A percentile compares a stretch with the other conserved stretches of the same genome.
Conservation (phyloP, 2,888 invertebrate genomes). For the Lagria hirta region DNA sequence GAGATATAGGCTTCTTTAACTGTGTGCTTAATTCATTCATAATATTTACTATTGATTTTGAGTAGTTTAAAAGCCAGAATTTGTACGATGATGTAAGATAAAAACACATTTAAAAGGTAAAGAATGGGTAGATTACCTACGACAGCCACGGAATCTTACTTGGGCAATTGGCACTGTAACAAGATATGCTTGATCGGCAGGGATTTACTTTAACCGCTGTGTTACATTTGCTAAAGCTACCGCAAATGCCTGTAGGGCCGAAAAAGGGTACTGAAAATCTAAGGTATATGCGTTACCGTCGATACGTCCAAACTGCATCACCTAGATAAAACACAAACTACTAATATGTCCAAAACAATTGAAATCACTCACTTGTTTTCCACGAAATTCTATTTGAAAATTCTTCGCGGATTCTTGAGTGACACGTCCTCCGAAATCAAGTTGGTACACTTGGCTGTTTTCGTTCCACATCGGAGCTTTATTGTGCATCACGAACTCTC, state of each 20-base stretch:
- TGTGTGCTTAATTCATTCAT: too few species aligned
- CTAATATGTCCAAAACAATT: conserved; percentile 2
- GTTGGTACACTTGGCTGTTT: conserved; percentile 96
- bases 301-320: conserved; percentile 99
- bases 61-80: too few species aligned
- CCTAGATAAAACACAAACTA: conserved; percentile 60
- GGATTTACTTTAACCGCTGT: conserved; percentile 81
- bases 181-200: conserved; percentile 9
- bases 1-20: conserved; percentile 10
- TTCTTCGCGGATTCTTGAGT: conserved; percentile 99
- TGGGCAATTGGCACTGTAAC: too few species aligned
- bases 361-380: conserved; percentile 77
- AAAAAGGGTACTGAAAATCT: conserved; percentile 98
- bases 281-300: conserved; percentile 98
- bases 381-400: conserved; percentile 97
- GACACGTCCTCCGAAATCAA: conserved; percentile 98
- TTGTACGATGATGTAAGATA: too few species aligned
- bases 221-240: conserved; percentile 97
- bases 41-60: too few species aligned
- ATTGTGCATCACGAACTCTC: conserved; percentile 95
- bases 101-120: too few species aligned
- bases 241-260: conserved; percentile 96
- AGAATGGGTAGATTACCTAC: too few species aligned
- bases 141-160: too few species aligned
- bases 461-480: conserved; percentile 94